Evolutionary conservation across 1,140 invertebrate genomes (phyloP).

Genomic region (Temnothorax nylanderi): DNA sequence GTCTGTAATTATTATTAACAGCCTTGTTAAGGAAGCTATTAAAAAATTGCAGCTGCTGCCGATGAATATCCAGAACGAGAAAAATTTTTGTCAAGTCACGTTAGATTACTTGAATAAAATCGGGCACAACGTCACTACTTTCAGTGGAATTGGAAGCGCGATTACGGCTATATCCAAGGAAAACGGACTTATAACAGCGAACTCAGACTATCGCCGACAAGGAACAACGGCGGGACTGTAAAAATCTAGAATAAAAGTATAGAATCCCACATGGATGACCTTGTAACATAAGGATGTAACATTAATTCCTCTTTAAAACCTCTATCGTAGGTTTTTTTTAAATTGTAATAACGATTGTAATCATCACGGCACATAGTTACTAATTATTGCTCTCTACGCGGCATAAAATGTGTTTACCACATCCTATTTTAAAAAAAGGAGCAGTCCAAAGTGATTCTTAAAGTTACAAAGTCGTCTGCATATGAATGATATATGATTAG

Average conservation of each 20-base stretch:
- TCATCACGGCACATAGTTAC: neutral
- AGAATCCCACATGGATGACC: neutral
- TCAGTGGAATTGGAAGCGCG: conserved; percentile 85
- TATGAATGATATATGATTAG: neutral
- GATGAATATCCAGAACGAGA: conserved; percentile 88
- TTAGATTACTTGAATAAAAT: conserved; percentile 82
- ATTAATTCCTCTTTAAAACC: neutral
- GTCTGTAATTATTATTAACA: neutral
- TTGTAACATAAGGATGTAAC: neutral
- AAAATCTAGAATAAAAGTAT: neutral
- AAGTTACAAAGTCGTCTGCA: neutral
- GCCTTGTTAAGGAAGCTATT: neutral
- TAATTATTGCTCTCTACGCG: neutral
- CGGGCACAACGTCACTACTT: conserved; percentile 84
- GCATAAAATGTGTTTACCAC: neutral
- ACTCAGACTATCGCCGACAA: conserved; percentile 87
- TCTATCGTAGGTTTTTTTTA: neutral
- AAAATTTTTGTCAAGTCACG: conserved; percentile 85
- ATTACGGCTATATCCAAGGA: conserved; percentile 85
- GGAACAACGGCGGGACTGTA: conserved; percentile 81
- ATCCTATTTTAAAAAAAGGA: neutral
- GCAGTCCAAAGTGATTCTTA: neutral
- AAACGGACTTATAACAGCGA: conserved; percentile 83
- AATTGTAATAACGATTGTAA: conserved; percentile 1
- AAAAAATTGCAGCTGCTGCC: conserved; percentile 88